These are phyloP conservation scores for Phocoena phocoena DNA, from an alignment of 2,113 vertebrate genomes.

Conservation along the genomic window DNA sequence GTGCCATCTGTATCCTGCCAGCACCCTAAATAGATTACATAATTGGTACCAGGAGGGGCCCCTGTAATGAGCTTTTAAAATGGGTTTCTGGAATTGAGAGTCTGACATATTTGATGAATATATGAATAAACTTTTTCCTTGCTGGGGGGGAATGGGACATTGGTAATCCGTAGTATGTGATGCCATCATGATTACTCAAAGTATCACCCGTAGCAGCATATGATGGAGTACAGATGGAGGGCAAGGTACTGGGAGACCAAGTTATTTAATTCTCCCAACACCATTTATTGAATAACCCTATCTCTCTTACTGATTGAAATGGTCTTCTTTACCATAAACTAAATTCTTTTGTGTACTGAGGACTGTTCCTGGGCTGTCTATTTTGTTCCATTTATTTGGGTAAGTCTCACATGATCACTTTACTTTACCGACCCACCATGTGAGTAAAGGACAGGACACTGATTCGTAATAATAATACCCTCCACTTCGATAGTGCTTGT, in stretches of 20 bases:
- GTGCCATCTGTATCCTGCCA: not conserved
- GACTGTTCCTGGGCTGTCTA: not conserved
- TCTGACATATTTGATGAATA: not conserved
- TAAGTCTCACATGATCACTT: not conserved
- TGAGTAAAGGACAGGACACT: conserved; percentile 1
- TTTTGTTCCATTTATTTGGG: not conserved
- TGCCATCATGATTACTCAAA: not conserved
- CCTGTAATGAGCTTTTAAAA: not conserved
- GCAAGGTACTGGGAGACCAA: not conserved
- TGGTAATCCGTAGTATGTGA: not conserved
- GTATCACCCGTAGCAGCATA: not conserved
- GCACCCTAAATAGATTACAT: not conserved
- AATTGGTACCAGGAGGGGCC: not conserved
- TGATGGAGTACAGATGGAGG: not conserved
- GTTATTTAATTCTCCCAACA: not conserved
- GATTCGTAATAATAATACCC: not conserved
- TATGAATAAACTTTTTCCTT: not conserved
- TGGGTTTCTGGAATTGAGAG: not conserved
- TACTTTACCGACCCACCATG: not conserved
- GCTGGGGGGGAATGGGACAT: not conserved
- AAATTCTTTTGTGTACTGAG: not conserved
- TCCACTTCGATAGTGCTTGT: not conserved
- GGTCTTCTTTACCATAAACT: not conserved
- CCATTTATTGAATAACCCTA: not conserved
- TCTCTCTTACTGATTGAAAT: not conserved